A percentile compares a stretch with the other conserved stretches of the same genome.
Conservation (phyloP, 2,888 invertebrate genomes). For the Stenichneumon culpator region DNA sequence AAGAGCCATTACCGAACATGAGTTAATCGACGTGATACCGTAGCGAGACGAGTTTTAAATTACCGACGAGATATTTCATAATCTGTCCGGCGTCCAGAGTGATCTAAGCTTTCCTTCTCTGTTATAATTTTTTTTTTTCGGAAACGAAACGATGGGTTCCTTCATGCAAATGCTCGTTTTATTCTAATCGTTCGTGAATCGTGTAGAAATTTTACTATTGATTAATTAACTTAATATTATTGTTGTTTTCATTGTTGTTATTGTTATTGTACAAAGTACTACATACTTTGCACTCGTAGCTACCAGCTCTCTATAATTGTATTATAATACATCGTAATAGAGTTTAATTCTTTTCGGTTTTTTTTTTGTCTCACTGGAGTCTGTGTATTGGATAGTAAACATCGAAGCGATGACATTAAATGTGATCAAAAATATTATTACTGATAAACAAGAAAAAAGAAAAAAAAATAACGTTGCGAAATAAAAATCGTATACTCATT, state of each 20-base stretch:
- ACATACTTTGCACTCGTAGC: constrained; percentile 34
- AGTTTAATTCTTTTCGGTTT: neutral
- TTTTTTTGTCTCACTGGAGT: constrained; percentile 6
- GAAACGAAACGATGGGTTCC: constrained; percentile 1
- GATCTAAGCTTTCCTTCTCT: neutral
- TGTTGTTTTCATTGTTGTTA: constrained; percentile 79
- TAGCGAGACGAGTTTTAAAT: neutral
- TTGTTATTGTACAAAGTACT: constrained; percentile 74
- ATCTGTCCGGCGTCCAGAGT: neutral
- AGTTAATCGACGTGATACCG: constrained; percentile 35
- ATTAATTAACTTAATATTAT: constrained; percentile 72
- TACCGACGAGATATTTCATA: constrained; percentile 6
- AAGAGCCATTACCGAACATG: constrained; percentile 47
- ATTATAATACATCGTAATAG: constrained; percentile 53
- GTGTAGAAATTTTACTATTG: constrained; percentile 39
- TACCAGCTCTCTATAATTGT: constrained; percentile 78
- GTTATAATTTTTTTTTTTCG: neutral
- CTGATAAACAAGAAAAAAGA: neutral
- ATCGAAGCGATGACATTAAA: constrained; percentile 57
- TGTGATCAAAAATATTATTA: constrained; percentile 54
- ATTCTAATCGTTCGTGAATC: constrained; percentile 13
- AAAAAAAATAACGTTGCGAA: constrained; percentile 26
- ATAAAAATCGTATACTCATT: constrained; percentile 56
- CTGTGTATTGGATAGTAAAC: constrained; percentile 38
- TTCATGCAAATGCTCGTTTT: constrained; percentile 24